Base-by-base conservation (phyloP, 2,888 invertebrate species). In the Exephanes ischioxanthus region DNA sequence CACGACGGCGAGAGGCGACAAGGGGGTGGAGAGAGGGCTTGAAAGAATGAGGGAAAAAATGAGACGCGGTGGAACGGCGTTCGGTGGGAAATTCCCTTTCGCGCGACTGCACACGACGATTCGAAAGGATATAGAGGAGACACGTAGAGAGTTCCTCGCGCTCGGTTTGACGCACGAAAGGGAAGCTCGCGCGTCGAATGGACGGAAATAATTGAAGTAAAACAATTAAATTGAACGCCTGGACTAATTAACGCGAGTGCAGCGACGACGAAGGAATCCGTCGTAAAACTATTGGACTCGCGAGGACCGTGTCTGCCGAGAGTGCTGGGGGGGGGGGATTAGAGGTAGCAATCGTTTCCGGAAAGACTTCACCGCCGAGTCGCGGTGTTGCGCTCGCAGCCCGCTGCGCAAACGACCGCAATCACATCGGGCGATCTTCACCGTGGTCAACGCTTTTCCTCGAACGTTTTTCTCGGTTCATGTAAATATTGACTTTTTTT, bases 161-260 rank as follows among this genome's bases (percentile, higher is more conserved):
- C 51, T 67, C 55, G 30, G 58, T 67, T 61, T 48, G 30, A 26
- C 22, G 80, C 6, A 53, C 41, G 33, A 75, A 71, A 67, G 80
- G 68, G 45, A 37, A 37, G 67, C 19, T 67, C 41, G 80, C 26
- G 71, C 80, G 71, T 77, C 63, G 76, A 83, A 85, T 63, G 72
- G 58, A 63, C 76, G 83, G 66, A 85, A 85, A 80, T 85, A 85
- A 85, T 85, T 85, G 68, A 85, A 85, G 80, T 83, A 80, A 80
- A 85, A 85, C 83, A 83, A 85, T 83, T 83, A 85, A 80, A 83
- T 85, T 85, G 83, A 80, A 85, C 83, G 77, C 58, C 61, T 53
- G 48, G 66, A 63, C 77, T 83, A 82, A 83, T 83, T 85, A 83
- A 68, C 72, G 68, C 72, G 61, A 83, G 72, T 83, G 80, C 72